Conservation (phyloP, 2,888 invertebrate species). For the Platynereis dumerilii region DNA sequence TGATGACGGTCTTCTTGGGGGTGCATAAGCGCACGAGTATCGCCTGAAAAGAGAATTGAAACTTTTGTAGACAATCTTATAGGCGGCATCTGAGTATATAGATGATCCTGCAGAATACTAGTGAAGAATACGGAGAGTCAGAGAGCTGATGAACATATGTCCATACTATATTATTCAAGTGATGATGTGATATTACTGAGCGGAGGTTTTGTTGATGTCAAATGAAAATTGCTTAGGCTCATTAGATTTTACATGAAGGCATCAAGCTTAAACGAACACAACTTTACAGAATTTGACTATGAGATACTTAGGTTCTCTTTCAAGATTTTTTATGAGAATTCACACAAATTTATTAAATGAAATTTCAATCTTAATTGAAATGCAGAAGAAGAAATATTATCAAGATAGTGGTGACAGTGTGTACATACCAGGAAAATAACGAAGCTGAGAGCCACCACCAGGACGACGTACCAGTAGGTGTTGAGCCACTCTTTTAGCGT, state of each 20-base stretch:
- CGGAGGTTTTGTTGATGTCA: too few relatives aligned
- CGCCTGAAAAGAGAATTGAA: conserved; percentile 12
- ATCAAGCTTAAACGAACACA: too few relatives aligned
- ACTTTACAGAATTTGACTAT: too few relatives aligned
- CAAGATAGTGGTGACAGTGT: not conserved
- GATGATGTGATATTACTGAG: too few relatives aligned
- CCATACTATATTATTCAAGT: not conserved
- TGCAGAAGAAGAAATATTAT: not conserved
- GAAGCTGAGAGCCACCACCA: conserved; percentile 77
- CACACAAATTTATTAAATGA: too few relatives aligned
- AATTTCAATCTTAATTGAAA: too few relatives aligned
- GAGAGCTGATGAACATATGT: not conserved
- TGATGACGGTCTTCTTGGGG: conserved; percentile 7
- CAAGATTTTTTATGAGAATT: not conserved
- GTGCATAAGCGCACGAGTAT: conserved; percentile 14
- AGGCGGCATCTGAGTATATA: not conserved
- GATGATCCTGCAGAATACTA: not conserved
- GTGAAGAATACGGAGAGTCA: not conserved
- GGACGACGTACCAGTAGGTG: conserved; percentile 89
- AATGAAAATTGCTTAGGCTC: too few relatives aligned
- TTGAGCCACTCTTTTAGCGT: conserved; percentile 91
- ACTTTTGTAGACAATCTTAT: not conserved
- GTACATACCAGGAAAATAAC: conserved; percentile 78
- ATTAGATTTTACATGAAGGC: too few relatives aligned
- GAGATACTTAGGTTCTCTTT: too few relatives aligned